Conservation (phyloP, 2,888 invertebrate species). For the Aphodius sticticus region DNA sequence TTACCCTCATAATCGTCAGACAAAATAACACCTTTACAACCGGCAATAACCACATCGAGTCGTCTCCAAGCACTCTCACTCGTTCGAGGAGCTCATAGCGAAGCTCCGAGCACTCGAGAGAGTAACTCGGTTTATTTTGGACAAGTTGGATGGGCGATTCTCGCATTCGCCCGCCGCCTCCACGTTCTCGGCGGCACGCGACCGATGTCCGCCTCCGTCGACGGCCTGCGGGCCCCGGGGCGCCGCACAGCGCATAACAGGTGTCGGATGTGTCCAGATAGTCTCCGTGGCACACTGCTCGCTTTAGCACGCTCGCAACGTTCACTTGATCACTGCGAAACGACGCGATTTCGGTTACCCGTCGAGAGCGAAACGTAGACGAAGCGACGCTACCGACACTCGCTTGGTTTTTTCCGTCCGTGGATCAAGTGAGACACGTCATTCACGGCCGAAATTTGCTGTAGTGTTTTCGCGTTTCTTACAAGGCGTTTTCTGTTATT, state of each 20-base stretch:
- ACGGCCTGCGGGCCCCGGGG: constrained; percentile 45
- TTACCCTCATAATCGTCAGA: too few species aligned
- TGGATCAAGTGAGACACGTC: background rate
- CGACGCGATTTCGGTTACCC: constrained; percentile 5
- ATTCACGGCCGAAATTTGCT: background rate
- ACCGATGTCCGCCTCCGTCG: constrained; percentile 57
- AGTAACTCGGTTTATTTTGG: background rate
- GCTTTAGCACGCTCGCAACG: constrained; percentile 31
- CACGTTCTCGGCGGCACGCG: constrained; percentile 52
- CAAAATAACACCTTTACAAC: too few species aligned
- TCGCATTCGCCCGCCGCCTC: background rate
- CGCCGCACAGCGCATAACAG: constrained; percentile 44
- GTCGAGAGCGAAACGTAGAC: background rate
- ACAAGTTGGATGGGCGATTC: background rate
- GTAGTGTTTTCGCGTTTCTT: background rate
- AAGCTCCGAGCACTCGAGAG: background rate
- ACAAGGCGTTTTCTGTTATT: background rate
- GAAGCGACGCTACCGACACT: background rate
- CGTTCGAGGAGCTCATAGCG: background rate
- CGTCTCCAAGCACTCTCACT: background rate
- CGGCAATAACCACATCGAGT: too few species aligned
- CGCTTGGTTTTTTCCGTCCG: background rate
- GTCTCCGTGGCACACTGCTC: constrained; percentile 26
- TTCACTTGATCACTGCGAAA: constrained; percentile 16
- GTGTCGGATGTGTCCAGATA: constrained; percentile 42